phyloP scores from a whole-genome alignment of 2,113 vertebrate species.

The Emberiza fucata region DNA sequence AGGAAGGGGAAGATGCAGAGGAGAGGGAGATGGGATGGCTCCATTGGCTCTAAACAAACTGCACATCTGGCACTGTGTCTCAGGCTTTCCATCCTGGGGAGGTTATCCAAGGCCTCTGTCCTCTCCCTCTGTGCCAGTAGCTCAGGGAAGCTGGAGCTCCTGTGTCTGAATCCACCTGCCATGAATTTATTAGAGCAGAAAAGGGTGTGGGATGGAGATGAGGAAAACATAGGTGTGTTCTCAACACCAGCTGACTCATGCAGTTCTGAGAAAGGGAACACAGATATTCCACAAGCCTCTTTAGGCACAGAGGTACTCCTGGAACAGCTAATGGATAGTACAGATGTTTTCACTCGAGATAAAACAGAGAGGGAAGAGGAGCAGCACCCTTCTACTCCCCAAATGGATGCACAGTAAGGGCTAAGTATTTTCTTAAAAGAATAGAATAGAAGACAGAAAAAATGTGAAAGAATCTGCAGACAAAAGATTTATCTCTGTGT shows the following conservation, averaged over 20 bases:
- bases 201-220: background rate
- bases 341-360: background rate
- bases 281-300: background rate
- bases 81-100: slow-evolving; percentile 65
- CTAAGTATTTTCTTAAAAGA: background rate
- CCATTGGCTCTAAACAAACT: slow-evolving; percentile 71
- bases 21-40: slow-evolving; percentile 57
- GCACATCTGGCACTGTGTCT: slow-evolving; percentile 53
- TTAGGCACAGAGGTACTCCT: background rate
- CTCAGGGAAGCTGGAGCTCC: background rate
- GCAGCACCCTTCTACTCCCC: background rate
- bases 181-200: slow-evolving; percentile 3
- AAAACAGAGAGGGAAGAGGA: background rate
- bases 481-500: background rate
- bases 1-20: slow-evolving; percentile 62
- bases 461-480: background rate
- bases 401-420: background rate
- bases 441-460: background rate
- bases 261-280: background rate
- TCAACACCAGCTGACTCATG: background rate
- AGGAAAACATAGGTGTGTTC: slow-evolving; percentile 23
- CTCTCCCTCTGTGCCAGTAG: slow-evolving; percentile 1
- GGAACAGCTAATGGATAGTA: background rate
- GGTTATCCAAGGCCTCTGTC: slow-evolving; percentile 69
- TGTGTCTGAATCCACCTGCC: background rate